These are phyloP conservation scores for Drosophila pegasa DNA, from an alignment of 2,888 invertebrate species.

Conservation along the genomic window DNA sequence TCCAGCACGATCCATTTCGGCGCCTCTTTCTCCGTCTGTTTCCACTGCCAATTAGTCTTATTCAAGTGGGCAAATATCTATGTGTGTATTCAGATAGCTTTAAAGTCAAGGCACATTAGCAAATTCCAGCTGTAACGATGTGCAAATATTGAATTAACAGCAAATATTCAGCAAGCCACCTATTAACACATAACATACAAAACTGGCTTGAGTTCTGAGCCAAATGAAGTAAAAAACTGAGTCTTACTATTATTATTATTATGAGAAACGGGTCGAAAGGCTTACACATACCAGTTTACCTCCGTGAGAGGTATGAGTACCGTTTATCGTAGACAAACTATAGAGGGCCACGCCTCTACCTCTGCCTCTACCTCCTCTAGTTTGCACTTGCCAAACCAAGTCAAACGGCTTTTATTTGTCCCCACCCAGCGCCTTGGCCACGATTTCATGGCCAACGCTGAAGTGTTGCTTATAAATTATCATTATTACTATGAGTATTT, in stretches of 20 bases:
- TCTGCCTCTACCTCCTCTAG: background rate
- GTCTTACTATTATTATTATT: conserved; percentile 3
- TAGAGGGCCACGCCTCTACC: conserved; percentile 33
- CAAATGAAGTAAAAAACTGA: conserved; percentile 5
- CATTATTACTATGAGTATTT: conserved; percentile 35
- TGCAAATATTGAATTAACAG: conserved; percentile 64
- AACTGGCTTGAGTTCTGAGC: conserved; percentile 42
- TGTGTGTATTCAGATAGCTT: conserved; percentile 27
- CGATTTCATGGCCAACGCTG: conserved; percentile 64
- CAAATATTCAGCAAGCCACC: conserved; percentile 27
- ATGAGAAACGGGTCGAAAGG: conserved; percentile 46
- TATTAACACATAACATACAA: conserved; percentile 44
- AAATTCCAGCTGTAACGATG: conserved; percentile 58
- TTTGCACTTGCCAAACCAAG: conserved; percentile 27
- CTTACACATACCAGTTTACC: conserved; percentile 50
- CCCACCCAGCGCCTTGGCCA: conserved; percentile 30
- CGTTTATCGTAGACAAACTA: conserved; percentile 40
- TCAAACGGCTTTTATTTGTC: conserved; percentile 60
- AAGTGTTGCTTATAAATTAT: conserved; percentile 49
- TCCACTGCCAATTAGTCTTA: conserved; percentile 63
- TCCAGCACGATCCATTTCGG: conserved; percentile 1
- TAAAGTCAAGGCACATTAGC: conserved; percentile 41
- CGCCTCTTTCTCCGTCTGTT: background rate
- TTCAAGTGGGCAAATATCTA: conserved; percentile 59
- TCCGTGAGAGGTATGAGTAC: conserved; percentile 35